Percentiles rank a stretch among this genome's conserved stretches.
phyloP scores from a whole-genome alignment of 1,140 invertebrate genomes.

The Diorhabda elongata region DNA sequence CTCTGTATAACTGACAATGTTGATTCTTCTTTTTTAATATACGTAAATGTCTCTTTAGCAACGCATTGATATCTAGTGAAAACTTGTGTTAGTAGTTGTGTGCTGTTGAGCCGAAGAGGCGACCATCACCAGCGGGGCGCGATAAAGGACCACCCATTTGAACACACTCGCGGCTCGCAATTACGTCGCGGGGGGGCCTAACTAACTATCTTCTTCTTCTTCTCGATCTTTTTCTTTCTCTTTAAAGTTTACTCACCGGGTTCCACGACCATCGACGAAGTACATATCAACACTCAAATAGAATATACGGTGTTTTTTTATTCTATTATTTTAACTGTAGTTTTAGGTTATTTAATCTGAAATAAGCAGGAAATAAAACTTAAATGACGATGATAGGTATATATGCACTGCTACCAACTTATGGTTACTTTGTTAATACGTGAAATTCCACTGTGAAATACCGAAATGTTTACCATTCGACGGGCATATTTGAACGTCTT shows the following conservation, averaged over 20 bases:
- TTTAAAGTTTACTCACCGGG: neutral
- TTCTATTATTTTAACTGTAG: too few relatives aligned
- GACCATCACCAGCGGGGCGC: constrained; percentile 23
- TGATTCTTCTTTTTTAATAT: too few relatives aligned
- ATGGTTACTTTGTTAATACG: neutral
- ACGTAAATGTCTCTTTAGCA: too few relatives aligned
- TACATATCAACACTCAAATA: too few relatives aligned
- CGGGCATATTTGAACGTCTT: neutral
- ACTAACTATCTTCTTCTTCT: constrained; percentile 12
- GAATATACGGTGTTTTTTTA: too few relatives aligned
- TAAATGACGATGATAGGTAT: too few relatives aligned
- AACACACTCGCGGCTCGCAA: constrained; percentile 30
- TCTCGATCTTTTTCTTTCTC: neutral
- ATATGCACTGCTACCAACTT: too few relatives aligned
- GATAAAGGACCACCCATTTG: constrained; percentile 29
- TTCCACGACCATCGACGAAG: neutral
- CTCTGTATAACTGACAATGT: too few relatives aligned
- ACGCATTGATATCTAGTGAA: too few relatives aligned
- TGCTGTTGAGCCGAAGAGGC: constrained; percentile 8
- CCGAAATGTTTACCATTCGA: neutral
- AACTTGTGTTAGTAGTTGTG: constrained; percentile 1
- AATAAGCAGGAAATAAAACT: too few relatives aligned
- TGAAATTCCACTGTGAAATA: neutral
- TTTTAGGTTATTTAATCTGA: too few relatives aligned
- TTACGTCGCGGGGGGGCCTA: constrained; percentile 28